Evolutionary conservation across 2,888 invertebrate genomes (phyloP), one percentile per base, ranked within the genome.

Genomic region (Spodoptera littoralis): DNA sequence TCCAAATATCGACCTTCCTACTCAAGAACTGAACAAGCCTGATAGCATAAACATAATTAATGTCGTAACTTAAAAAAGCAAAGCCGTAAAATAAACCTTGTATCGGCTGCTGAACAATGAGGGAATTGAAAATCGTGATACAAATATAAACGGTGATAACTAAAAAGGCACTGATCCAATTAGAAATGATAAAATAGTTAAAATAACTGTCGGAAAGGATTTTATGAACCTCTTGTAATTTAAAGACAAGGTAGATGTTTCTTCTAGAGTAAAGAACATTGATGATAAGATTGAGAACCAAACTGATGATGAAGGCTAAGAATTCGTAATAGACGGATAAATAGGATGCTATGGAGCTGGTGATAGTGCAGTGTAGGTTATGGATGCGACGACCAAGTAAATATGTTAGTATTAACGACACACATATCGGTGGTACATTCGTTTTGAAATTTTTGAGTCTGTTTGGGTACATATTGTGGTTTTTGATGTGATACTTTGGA

Each of bases 401-500:
- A 36, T 36, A 36, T 6, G 8, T 36, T 8, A 36, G 30, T 36
- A 36, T 36, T 36, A 36, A 1, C 30, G 30, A 6, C 1, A 6
- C 30, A 8, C 6, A 36, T 43, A 52, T 6, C 41, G 55, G 36
- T 6, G 45, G 11, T 0, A 27, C 4, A 4, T 48, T 51, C 1
- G 44, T 22, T 52, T 9, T 12, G 0, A 3, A 22, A 24, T 36
- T 36, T 36, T 36, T 36, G 30, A 36, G 8, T 6, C 3, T 53
- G 4, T 53, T 60, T 5, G 59, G 48, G 13, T 6, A 53, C 1
- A 67, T 67, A 27, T 18, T 50, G 11, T 63, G 43, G 45, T 67
- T 44, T 5, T 12, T 45, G 2, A 63, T 57, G 1, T 8, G 2
- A 53, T 56, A 67, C 24, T 60, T 63, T 0, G 67, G 56, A 46